A percentile compares a stretch with the other conserved stretches of the same genome.
phyloP scores from a whole-genome alignment of 2,797 vertebrate genomes.

The Gallirallus australis region DNA sequence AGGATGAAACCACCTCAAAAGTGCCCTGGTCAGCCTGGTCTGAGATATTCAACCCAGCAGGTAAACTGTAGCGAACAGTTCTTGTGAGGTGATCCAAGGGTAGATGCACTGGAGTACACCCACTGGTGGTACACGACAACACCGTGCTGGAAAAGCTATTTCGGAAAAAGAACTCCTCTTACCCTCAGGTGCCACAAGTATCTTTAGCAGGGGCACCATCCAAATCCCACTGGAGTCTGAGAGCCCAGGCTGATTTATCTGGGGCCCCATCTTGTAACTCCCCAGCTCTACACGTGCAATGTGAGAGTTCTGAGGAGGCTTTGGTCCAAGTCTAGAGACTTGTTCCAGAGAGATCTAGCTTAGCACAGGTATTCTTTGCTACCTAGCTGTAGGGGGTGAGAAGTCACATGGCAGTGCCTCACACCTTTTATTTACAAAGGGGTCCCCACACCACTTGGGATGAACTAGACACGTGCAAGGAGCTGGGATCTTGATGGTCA shows the following conservation, averaged over 20 bases:
- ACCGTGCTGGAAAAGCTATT: background rate
- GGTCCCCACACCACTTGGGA: background rate
- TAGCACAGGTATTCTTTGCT: background rate
- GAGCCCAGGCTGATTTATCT: background rate
- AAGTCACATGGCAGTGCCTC: background rate
- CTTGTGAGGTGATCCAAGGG: background rate
- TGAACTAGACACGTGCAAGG: background rate
- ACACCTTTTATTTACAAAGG: background rate
- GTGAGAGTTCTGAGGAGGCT: background rate
- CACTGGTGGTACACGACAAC: background rate
- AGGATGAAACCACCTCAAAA: background rate
- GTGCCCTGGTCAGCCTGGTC: background rate
- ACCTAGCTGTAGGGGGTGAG: background rate
- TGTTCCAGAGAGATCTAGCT: background rate
- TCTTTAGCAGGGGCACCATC: background rate
- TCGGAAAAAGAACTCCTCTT: slow-evolving; percentile 33
- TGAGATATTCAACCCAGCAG: background rate
- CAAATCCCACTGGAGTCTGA: background rate
- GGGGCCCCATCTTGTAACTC: background rate
- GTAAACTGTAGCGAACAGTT: background rate
- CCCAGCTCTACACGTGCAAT: background rate
- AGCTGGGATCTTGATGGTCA: background rate
- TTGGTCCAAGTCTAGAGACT: background rate
- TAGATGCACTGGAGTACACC: background rate
- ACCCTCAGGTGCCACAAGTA: background rate